Percentiles rank a stretch among this genome's conserved stretches.
phyloP scores from a whole-genome alignment of 2,797 vertebrate species.

The Crax fasciolata region DNA sequence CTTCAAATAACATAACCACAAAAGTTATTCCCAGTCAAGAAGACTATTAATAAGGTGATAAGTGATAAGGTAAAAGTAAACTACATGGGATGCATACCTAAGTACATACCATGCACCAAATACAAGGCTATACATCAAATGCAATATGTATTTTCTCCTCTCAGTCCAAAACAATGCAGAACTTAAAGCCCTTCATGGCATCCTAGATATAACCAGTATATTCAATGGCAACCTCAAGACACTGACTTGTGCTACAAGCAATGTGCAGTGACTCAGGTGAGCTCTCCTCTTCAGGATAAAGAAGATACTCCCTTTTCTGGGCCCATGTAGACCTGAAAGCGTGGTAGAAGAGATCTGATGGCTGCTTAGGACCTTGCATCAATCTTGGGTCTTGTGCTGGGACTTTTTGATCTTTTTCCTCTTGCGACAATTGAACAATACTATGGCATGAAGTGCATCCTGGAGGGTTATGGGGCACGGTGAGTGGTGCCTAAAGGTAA shows the following conservation, averaged over 20 bases:
- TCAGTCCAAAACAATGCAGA: neutral
- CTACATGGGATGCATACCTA: neutral
- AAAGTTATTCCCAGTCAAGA: slow-evolving; percentile 9
- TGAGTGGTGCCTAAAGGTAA: neutral
- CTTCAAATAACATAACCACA: slow-evolving; percentile 27
- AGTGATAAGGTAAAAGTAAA: slow-evolving; percentile 4
- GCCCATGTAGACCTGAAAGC: neutral
- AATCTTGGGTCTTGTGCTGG: neutral
- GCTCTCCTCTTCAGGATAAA: neutral
- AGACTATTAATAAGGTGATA: neutral
- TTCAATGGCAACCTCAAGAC: neutral
- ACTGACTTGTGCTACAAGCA: neutral
- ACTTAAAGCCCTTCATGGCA: neutral
- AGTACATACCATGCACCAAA: neutral
- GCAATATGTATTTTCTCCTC: neutral
- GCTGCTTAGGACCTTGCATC: neutral
- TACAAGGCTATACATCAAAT: neutral
- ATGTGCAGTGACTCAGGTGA: neutral
- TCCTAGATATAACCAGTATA: neutral
- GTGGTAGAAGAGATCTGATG: neutral
- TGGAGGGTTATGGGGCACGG: neutral
- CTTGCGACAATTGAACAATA: neutral
- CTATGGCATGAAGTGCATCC: neutral
- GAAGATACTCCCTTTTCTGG: neutral
- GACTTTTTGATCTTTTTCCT: neutral